These are phyloP conservation scores for Centroberyx gerrardi DNA, from an alignment of 2,797 vertebrate species.

Conservation along the genomic window DNA sequence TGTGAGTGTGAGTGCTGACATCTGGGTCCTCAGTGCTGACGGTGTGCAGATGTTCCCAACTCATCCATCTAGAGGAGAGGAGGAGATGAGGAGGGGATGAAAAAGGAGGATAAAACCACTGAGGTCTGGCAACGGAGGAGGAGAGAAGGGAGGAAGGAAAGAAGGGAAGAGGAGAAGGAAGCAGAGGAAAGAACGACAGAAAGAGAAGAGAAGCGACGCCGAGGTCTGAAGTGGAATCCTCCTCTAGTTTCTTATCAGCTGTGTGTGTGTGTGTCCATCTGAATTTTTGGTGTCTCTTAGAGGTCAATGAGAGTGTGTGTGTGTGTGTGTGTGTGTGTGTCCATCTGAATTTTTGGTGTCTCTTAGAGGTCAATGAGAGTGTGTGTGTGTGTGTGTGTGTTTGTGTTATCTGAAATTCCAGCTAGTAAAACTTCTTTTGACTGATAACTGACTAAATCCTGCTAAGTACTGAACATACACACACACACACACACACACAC, in stretches of 20 bases:
- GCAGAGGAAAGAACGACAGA: not conserved
- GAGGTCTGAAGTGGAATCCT: not conserved
- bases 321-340: too few species aligned
- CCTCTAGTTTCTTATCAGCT: slow-evolving; percentile 27
- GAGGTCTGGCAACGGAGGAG: too few species aligned
- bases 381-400: not conserved
- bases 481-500: slow-evolving; percentile 1
- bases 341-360: too few species aligned
- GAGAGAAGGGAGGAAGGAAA: not conserved
- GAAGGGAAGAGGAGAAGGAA: not conserved
- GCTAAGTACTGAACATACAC: not conserved
- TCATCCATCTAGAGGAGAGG: slow-evolving; percentile 41
- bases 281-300: too few species aligned
- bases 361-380: too few species aligned
- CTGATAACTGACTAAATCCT: slow-evolving; percentile 41
- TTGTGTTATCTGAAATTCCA: slow-evolving; percentile 20
- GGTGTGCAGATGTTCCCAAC: slow-evolving; percentile 50
- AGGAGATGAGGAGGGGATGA: not conserved
- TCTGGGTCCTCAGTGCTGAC: slow-evolving; percentile 17
- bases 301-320: too few species aligned
- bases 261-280: not conserved
- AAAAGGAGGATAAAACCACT: not conserved
- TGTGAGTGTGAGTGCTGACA: slow-evolving; percentile 19
- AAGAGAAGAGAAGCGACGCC: not conserved
- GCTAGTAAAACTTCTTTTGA: slow-evolving; percentile 49